These are phyloP conservation scores for Clarias gariepinus DNA, from an alignment of 2,113 vertebrate genomes.

Conservation along the genomic window DNA sequence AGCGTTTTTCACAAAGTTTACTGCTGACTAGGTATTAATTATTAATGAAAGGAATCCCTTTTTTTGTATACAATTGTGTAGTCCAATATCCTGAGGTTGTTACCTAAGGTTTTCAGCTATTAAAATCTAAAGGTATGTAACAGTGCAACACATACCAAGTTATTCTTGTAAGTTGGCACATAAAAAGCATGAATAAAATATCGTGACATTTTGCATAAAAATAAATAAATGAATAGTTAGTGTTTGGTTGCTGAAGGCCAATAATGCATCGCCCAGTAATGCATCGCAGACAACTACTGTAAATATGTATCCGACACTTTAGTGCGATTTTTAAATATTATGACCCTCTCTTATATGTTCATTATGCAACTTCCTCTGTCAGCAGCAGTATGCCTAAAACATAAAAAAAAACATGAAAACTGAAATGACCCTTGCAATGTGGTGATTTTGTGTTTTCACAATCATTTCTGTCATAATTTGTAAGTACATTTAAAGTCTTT, in stretches of 20 bases:
- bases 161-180: too few relatives aligned
- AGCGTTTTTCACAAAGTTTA: background rate
- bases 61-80: background rate
- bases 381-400: background rate
- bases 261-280: background rate
- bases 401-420: background rate
- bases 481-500: background rate
- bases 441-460: background rate
- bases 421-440: background rate
- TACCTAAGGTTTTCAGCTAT: background rate
- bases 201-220: background rate
- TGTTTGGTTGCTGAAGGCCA: constrained; percentile 8
- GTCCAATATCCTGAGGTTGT: background rate
- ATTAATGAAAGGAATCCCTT: background rate
- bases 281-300: constrained; percentile 39
- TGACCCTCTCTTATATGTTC: constrained; percentile 60
- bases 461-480: background rate
- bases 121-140: background rate
- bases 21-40: background rate
- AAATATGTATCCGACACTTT: constrained; percentile 63
- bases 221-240: background rate
- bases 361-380: background rate
- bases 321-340: constrained; percentile 60
- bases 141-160: background rate
- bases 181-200: background rate